Conservation (phyloP, 2,113 vertebrate species). For the Sceloporus undulatus region DNA sequence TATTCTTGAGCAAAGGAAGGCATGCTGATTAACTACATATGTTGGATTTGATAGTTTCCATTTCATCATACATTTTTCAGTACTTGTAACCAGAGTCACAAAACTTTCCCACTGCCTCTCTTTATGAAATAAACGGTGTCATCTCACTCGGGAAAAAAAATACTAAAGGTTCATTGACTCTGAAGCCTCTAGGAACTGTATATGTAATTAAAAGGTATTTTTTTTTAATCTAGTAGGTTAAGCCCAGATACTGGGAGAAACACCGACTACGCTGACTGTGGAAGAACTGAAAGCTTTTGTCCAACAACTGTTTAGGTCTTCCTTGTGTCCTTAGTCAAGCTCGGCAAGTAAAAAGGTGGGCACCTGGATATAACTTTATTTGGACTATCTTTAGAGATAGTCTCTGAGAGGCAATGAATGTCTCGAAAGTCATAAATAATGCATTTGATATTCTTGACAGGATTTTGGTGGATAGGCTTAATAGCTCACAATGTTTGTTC, state of each 20-base stretch:
- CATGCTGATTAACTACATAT: neutral
- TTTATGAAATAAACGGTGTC: neutral
- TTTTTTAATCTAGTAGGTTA: conserved; percentile 77
- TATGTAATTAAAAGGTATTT: neutral
- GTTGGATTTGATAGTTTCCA: neutral
- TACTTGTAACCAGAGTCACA: neutral
- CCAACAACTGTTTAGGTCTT: conserved; percentile 92
- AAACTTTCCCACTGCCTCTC: neutral
- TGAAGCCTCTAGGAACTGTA: no score
- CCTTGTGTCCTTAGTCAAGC: conserved; percentile 96
- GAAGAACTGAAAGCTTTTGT: conserved; percentile 98
- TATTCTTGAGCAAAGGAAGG: neutral
- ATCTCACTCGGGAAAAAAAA: neutral
- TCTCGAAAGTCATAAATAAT: neutral
- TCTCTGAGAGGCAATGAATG: neutral
- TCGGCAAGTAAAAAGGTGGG: conserved; percentile 92
- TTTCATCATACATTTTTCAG: neutral
- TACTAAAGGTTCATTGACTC: neutral
- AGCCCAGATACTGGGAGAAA: conserved; percentile 87
- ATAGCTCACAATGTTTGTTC: neutral
- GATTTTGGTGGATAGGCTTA: neutral
- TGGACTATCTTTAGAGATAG: neutral
- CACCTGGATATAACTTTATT: conserved; percentile 9
- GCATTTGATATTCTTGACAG: neutral
- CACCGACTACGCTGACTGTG: conserved; percentile 93